Evolutionary conservation across 2,797 vertebrate genomes (phyloP), one percentile per base, ranked within the genome.

Genomic region (Poeciliopsis presidionis): DNA sequence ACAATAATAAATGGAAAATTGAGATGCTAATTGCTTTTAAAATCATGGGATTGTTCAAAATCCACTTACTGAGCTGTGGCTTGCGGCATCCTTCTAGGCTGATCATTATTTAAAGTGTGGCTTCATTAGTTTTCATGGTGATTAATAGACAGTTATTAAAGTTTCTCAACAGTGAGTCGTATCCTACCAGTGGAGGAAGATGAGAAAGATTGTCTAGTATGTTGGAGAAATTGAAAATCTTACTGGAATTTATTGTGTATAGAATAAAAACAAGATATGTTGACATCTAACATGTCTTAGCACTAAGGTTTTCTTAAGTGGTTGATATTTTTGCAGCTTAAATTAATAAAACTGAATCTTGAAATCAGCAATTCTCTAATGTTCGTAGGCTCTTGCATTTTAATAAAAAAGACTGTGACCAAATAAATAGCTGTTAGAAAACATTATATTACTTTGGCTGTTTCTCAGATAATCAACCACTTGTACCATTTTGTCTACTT

Each of bases 401-500:
- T 20, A 36, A 16, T 33, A 36, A 63, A 20, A 30, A 63, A 63
- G 14, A 14, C 33, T 33, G 6, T n/a, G 65, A 43, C 22, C 8
- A 43, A n/a, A 69, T 11, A 8, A 36, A 65, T 39, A 36, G 4
- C 18, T 22, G 33, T 2, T 7, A 65, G 51, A 25, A 53, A 69
- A 22, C 11, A 46, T 30, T 43, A 72, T 7, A 22, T 53, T 12
- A 3, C 1, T 46, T 0, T n/a, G 12, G 30, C 22, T 65, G 28
- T 75, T 74, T 76, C 67, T 22, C 47, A 3, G 11, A 43, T 14
- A 3, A 20, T 46, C 18, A 51, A 77, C 43, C 28, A 49, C 20
- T 25, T 51, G 72, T 72, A 39, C 51, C 53, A 47, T 59, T 81
- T 76, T 25, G 30, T 69, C 45, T 75, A 11, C 28, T 69, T 77